These are phyloP conservation scores for Ashinkailepas kermadecensis DNA, from an alignment of 2,888 invertebrate genomes.

Conservation along the genomic window DNA sequence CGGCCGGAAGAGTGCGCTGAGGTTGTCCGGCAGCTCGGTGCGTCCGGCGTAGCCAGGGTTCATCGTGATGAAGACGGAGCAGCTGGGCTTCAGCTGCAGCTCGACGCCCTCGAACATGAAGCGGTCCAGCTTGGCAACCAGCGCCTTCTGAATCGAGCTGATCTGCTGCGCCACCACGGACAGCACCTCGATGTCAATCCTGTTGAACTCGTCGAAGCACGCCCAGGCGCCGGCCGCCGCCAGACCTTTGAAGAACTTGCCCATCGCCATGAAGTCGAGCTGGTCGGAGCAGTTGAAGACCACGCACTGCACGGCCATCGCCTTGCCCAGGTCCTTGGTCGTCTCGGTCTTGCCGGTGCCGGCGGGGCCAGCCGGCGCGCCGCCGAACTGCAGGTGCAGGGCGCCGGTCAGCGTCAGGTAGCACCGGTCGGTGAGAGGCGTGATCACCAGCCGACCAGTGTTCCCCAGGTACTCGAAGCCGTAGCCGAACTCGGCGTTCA, in stretches of 20 bases:
- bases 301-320: constrained; percentile 85
- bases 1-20: constrained; percentile 73
- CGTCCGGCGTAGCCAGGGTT: constrained; percentile 69
- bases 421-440: constrained; percentile 80
- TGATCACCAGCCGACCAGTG: constrained; percentile 73
- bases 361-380: constrained; percentile 76
- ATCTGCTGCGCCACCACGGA: constrained; percentile 83
- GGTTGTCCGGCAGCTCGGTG: constrained; percentile 85
- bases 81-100: constrained; percentile 62
- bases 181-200: constrained; percentile 72
- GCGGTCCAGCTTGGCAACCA: constrained; percentile 41
- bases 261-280: constrained; percentile 85
- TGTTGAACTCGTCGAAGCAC: constrained; percentile 84
- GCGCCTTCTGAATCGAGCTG: constrained; percentile 46
- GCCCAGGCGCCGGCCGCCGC: constrained; percentile 79
- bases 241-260: constrained; percentile 61
- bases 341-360: constrained; percentile 88
- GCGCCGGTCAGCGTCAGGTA: constrained; percentile 85
- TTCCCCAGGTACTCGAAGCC: constrained; percentile 93
- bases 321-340: constrained; percentile 85
- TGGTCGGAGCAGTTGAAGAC: constrained; percentile 96
- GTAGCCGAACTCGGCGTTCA: constrained; percentile 78
- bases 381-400: constrained; percentile 72
- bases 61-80: constrained; percentile 74
- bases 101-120: constrained; percentile 49